These are phyloP conservation scores for Cydia strobilella DNA, from an alignment of 1,140 invertebrate genomes.

Conservation along the genomic window DNA sequence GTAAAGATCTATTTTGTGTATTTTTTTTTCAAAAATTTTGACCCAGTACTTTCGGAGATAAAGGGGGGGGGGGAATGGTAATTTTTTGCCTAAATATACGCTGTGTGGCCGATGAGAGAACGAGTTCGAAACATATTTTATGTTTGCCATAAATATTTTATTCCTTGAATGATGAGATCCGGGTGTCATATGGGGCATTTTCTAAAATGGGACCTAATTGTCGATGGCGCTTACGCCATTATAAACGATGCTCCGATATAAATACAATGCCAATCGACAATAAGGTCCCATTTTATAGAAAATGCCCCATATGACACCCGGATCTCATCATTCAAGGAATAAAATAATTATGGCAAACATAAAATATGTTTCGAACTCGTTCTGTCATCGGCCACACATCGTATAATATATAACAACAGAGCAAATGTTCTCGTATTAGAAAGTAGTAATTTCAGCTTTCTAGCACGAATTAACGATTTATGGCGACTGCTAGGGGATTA, in stretches of 20 bases:
- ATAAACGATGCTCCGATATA: too few relatives aligned
- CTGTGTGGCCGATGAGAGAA: slow-evolving; percentile 17
- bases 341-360: slow-evolving; percentile 12
- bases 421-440: slow-evolving; percentile 24
- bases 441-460: slow-evolving; percentile 22
- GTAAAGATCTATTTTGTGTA: too few relatives aligned
- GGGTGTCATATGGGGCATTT: not conserved
- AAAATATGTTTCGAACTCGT: not conserved
- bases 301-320: not conserved
- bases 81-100: too few relatives aligned
- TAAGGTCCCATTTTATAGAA: too few relatives aligned
- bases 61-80: too few relatives aligned
- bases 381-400: slow-evolving; percentile 18
- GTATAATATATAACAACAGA: slow-evolving; percentile 14
- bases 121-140: not conserved
- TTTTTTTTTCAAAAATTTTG: too few relatives aligned
- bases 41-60: too few relatives aligned
- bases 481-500: not conserved
- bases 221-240: too few relatives aligned
- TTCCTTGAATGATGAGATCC: not conserved
- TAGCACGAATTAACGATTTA: slow-evolving; percentile 18
- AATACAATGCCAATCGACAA: too few relatives aligned
- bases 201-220: too few relatives aligned
- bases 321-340: not conserved
- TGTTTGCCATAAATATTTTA: slow-evolving; percentile 11